These are phyloP conservation scores for Micromesistius poutassou DNA, from an alignment of 2,797 vertebrate genomes.

Conservation along the genomic window DNA sequence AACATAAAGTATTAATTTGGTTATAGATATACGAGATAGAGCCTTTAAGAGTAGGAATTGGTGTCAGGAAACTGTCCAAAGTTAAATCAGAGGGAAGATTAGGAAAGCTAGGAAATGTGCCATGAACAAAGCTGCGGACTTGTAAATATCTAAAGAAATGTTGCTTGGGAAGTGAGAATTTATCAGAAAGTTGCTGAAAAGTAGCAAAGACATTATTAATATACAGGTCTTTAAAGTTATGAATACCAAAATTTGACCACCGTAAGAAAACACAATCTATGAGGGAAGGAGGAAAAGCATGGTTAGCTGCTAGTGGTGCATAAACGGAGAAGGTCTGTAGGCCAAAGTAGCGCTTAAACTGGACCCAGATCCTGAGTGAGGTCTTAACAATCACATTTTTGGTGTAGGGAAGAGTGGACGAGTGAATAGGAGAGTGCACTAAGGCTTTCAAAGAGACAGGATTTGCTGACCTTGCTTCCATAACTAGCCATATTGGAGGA, in stretches of 20 bases:
- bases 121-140: neutral
- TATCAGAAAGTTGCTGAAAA: neutral
- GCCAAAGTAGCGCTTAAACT: conserved; percentile 1
- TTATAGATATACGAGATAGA: conserved; percentile 1
- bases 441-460: neutral
- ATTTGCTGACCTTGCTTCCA: neutral
- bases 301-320: neutral
- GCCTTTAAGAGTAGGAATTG: neutral
- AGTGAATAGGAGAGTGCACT: neutral
- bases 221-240: conserved; percentile 1
- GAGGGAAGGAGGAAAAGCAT: conserved; percentile 1
- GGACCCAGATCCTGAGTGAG: neutral
- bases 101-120: neutral
- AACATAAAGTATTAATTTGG: neutral
- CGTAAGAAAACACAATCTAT: neutral
- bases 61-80: neutral
- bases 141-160: conserved; percentile 14
- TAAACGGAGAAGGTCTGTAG: neutral
- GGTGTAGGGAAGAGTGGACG: neutral
- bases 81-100: neutral
- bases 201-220: neutral
- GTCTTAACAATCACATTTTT: neutral
- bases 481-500: too few relatives aligned
- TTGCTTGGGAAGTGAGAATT: neutral
- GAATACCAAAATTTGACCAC: conserved; percentile 8